Evolutionary conservation across 2,888 invertebrate genomes (phyloP).

Genomic region (Lissonota sp.): DNA sequence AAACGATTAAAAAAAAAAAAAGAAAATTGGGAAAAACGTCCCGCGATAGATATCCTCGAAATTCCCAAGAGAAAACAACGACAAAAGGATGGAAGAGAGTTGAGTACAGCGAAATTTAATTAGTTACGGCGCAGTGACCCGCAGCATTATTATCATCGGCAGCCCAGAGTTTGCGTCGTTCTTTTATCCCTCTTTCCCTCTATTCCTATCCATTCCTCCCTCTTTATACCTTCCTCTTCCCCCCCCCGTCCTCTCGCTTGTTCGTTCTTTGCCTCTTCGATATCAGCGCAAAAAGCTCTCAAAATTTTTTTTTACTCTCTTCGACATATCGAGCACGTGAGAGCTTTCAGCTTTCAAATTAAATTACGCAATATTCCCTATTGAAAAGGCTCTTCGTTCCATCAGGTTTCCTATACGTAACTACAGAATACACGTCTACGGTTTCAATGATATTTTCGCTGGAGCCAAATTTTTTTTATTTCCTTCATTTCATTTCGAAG

Average conservation of each 20-base stretch:
- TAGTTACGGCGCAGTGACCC: conserved; percentile 42
- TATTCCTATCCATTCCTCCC: no score
- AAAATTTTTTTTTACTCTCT: conserved; percentile 30
- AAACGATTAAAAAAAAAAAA: conserved; percentile 34
- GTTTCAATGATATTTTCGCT: no score
- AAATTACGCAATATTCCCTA: conserved; percentile 43
- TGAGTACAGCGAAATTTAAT: conserved; percentile 40
- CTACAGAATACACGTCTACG: conserved; percentile 11
- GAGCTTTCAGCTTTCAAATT: conserved; percentile 34
- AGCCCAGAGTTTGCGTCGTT: conserved; percentile 19
- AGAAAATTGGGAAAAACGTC: not conserved
- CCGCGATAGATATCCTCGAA: conserved; percentile 15
- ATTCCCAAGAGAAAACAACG: conserved; percentile 1
- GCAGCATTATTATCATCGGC: conserved; percentile 37
- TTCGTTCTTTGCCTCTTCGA: conserved; percentile 19
- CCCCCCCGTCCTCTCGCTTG: not conserved
- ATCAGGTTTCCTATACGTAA: not conserved
- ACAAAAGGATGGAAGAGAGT: not conserved
- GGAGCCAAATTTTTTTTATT: no score
- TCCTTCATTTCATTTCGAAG: no score
- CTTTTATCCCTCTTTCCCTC: not conserved
- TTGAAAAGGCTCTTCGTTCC: conserved; percentile 16
- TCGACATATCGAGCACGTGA: conserved; percentile 17
- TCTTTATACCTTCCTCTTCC: not conserved
- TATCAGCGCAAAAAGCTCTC: conserved; percentile 50